phyloP scores from a whole-genome alignment of 2,888 invertebrate genomes.

The Leptinotarsa peninsularis region DNA sequence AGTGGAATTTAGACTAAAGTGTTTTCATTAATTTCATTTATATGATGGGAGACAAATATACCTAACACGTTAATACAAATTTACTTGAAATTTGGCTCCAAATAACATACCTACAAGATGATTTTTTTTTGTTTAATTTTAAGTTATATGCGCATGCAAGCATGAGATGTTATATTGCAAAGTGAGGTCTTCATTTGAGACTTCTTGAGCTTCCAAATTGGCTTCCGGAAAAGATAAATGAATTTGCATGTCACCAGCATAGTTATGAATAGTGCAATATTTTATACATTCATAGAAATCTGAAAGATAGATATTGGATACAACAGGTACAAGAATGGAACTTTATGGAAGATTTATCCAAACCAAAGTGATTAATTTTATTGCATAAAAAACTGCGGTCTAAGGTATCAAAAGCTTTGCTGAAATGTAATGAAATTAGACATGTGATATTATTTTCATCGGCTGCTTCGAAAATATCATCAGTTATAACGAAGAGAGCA shows the following conservation, averaged over 20 bases:
- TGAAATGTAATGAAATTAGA: too few relatives aligned
- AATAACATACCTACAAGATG: neutral
- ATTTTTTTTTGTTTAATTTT: neutral
- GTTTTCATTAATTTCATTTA: too few relatives aligned
- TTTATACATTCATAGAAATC: constrained; percentile 3
- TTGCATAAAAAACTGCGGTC: too few relatives aligned
- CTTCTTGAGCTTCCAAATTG: neutral
- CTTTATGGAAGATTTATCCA: neutral
- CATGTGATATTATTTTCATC: too few relatives aligned
- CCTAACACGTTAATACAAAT: too few relatives aligned
- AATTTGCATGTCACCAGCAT: constrained; percentile 27
- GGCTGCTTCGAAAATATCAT: too few relatives aligned
- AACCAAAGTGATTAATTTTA: too few relatives aligned
- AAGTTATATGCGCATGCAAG: neutral
- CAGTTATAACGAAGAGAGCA: too few relatives aligned
- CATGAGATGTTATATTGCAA: neutral
- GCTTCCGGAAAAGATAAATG: constrained; percentile 3
- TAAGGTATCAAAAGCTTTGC: too few relatives aligned
- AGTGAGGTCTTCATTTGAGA: constrained; percentile 3
- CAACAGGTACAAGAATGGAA: neutral
- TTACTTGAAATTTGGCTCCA: neutral
- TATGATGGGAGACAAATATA: too few relatives aligned
- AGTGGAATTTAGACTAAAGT: too few relatives aligned
- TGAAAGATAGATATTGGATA: constrained; percentile 17
- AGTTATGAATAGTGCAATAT: constrained; percentile 15